These are phyloP conservation scores for Ictalurus furcatus DNA, from an alignment of 2,113 vertebrate genomes.

Conservation along the genomic window DNA sequence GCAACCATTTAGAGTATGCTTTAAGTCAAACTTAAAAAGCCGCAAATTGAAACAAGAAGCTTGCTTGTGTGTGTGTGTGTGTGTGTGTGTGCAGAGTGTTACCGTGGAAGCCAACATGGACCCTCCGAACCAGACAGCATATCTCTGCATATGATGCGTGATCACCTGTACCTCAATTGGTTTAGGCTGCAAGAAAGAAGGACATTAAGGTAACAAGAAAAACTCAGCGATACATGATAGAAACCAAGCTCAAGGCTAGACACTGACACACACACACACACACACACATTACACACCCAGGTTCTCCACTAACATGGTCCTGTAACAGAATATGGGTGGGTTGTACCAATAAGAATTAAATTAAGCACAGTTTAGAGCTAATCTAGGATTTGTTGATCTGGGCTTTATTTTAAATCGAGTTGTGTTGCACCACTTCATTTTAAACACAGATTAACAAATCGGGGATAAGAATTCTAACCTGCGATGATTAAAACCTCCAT, in stretches of 20 bases:
- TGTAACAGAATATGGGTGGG: not conserved
- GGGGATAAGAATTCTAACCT: too few relatives aligned
- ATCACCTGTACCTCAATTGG: conserved; percentile 89
- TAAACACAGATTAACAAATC: too few relatives aligned
- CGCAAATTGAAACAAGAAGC: not conserved
- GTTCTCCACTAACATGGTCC: not conserved
- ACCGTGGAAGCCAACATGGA: conserved; percentile 92
- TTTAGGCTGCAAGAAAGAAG: conserved; percentile 70
- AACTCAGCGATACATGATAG: not conserved
- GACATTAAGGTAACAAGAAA: not conserved
- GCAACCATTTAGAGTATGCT: not conserved
- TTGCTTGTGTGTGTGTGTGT: not conserved
- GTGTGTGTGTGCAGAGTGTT: conserved; percentile 57
- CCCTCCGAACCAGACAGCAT: conserved; percentile 94
- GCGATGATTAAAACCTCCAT: too few relatives aligned
- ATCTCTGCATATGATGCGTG: conserved; percentile 95
- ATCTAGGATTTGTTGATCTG: too few relatives aligned
- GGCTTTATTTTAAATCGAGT: too few relatives aligned
- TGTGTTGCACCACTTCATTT: too few relatives aligned
- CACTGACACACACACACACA: not conserved
- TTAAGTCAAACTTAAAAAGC: not conserved
- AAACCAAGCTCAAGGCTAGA: not conserved
- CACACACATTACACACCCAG: too few relatives aligned
- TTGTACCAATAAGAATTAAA: too few relatives aligned
- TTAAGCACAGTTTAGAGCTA: too few relatives aligned